Percentiles rank a stretch among this genome's conserved stretches.
phyloP scores from a whole-genome alignment of 2,888 invertebrate genomes.

The Phalera bucephala region DNA sequence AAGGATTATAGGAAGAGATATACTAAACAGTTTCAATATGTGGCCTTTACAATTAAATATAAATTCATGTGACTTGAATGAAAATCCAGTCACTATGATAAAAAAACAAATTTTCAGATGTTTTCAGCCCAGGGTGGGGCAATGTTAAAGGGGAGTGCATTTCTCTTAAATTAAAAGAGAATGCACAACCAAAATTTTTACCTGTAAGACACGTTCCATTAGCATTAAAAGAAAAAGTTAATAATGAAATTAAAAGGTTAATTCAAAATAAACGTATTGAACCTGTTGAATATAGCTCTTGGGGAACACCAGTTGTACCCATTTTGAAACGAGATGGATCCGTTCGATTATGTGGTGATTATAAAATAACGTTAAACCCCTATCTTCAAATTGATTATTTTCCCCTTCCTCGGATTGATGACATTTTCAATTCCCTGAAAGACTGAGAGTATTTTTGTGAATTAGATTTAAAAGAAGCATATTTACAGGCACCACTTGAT shows the following conservation, averaged over 20 bases:
- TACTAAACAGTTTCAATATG: not conserved
- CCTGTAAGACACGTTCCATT: conserved; percentile 18
- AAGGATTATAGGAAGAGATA: not conserved
- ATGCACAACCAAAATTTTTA: not conserved
- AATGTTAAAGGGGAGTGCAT: not conserved
- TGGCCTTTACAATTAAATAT: not conserved
- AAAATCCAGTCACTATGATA: not conserved
- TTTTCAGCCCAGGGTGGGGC: not conserved
- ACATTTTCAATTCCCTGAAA: not conserved
- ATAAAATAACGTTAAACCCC: conserved; percentile 19
- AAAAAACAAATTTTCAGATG: not conserved
- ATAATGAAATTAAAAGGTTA: not conserved
- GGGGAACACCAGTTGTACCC: conserved; percentile 28
- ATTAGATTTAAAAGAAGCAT: too few relatives aligned
- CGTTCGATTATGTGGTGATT: conserved; percentile 29
- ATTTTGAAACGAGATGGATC: conserved; percentile 23
- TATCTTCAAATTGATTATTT: conserved; percentile 1
- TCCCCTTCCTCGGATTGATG: not conserved
- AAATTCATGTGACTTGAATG: too few relatives aligned
- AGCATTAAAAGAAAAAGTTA: conserved; percentile 21
- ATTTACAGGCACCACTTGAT: not conserved
- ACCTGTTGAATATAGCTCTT: conserved; percentile 10
- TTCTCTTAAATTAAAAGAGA: not conserved
- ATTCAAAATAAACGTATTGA: not conserved
- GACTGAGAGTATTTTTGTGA: not conserved